Evolutionary conservation across 2,797 vertebrate genomes (phyloP), one percentile per base, ranked within the genome.

Genomic region (Toxotes lorentzi): DNA sequence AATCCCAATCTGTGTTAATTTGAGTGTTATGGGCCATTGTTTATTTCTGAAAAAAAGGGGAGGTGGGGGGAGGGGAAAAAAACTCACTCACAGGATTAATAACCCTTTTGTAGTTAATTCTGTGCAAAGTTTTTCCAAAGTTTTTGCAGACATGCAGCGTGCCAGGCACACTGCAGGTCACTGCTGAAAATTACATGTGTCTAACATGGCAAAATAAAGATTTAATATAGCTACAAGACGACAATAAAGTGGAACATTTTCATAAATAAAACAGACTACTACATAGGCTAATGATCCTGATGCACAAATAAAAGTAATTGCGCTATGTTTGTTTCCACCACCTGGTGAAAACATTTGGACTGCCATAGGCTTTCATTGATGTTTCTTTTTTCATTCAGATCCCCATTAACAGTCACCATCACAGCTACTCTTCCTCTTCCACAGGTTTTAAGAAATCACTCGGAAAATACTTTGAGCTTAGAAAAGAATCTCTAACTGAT

Each of bases 1-100:
- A 95, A 94, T 94, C 92, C 91, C 89, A 93, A 94, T 95, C 94
- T 93, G 92, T 94, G 93, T 93, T 95, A 89, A 94, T 93, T 94
- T 93, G 91, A 93, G 90, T 94, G 91, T 93, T 93, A 91, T 89
- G 92, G 92, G 87, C 87, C 90, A 93, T 93, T 94, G 90, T 95
- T 94, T 92, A 93, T 92, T 93, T 94, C 91, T 66, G 82, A 83
- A 58, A 67, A 69, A 75, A 78, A 62, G 40, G 14, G 27, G n/a
- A 23, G n/a, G 35, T 35, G 11, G 64, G 40, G 14, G 27, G n/a
- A 23, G n/a, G 35, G 19, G 16, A 32, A 51, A 72, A 57, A 73
- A 58, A 78, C 61, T 72, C 63, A 73, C 82, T 86, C 63, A 8
- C 76, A 79, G 86, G 88, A 91, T 89, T 89, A 90, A 88, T 90